phyloP scores from a whole-genome alignment of 2,113 vertebrate genomes.

The Motacilla tschutschensis region DNA sequence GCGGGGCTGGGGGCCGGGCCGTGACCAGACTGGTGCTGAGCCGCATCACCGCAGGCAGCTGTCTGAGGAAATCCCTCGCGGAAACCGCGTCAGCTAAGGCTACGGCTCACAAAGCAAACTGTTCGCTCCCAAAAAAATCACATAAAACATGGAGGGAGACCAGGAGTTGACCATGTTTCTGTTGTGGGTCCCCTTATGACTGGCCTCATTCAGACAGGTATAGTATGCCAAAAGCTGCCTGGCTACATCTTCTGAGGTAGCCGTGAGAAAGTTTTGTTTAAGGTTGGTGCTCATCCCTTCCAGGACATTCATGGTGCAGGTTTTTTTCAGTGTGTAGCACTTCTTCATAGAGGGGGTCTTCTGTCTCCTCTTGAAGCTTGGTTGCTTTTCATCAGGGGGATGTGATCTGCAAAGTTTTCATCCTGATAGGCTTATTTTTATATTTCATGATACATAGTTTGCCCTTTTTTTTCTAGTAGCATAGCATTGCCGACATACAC shows the following conservation, averaged over 20 bases:
- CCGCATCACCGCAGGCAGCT: accelerated
- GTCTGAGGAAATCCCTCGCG: accelerated
- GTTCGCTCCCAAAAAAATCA: accelerated
- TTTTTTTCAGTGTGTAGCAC: not conserved
- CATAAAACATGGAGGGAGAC: accelerated
- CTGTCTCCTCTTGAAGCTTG: not conserved
- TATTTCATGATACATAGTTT: not conserved
- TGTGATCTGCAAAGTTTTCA: not conserved
- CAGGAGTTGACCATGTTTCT: accelerated
- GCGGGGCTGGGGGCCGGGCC: accelerated
- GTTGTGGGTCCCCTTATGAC: not conserved
- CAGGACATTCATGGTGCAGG: accelerated
- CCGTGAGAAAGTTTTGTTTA: not conserved
- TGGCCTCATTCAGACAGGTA: too few relatives aligned
- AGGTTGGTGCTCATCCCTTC: not conserved
- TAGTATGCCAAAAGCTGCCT: not conserved
- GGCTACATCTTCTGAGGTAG: not conserved
- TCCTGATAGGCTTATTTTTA: not conserved
- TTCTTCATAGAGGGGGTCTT: not conserved
- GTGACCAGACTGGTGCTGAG: accelerated
- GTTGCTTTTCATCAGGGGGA: not conserved
- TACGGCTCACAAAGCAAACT: not conserved
- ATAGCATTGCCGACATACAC: accelerated
- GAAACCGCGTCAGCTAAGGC: accelerated
- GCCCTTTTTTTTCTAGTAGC: not conserved